Evolutionary conservation across 2,113 vertebrate genomes (phyloP), one percentile per base, ranked within the genome.

Genomic region (Pardalotus punctatus): DNA sequence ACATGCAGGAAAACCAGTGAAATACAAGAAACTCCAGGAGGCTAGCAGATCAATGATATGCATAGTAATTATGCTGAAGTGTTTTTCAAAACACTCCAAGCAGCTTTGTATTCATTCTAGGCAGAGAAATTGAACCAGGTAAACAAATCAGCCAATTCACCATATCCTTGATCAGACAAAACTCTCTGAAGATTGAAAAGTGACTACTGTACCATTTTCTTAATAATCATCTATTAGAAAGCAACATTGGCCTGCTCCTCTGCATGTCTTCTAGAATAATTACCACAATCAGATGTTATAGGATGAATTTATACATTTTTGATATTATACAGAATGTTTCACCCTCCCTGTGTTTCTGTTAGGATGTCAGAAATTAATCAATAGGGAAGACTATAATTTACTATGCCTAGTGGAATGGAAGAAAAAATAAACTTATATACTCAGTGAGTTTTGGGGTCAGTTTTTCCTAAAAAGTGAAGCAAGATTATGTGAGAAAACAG

Each of bases 121-220:
- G 77, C 62, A 83, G 48, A 77, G 56, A 91, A 90, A 88, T 33
- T 65, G 60, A 96, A 86, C 65, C 60, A 82, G 35, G 50, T 86
- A 93, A 96, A 96, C 81, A 94, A 95, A 96, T 93, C 53, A 86
- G 10, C 43, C 69, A 90, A 76, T 86, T 96, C 93, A 78, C n/a
- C 4, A 1, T 70, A 74, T 57, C n/a, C 88, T 79, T 92, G 76
- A 93, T 88, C 65, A 84, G 54, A 58, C 21, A 89, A 88, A 94
- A 80, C 14, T 91, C 87, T 93, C 74, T 91, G 69, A 94, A 86
- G 64, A 91, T 48, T 91, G 64, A 71, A 88, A 93, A 93, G 67
- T 81, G 85, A 91, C 54, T 95, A 62, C 66, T 73, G 24, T 61
- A 92, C 20, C 72, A 53, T 92, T 87, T 96, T 80, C n/a, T 88